Base-by-base conservation (phyloP, 2,797 vertebrate genomes). In the Dicrostonyx torquatus region DNA sequence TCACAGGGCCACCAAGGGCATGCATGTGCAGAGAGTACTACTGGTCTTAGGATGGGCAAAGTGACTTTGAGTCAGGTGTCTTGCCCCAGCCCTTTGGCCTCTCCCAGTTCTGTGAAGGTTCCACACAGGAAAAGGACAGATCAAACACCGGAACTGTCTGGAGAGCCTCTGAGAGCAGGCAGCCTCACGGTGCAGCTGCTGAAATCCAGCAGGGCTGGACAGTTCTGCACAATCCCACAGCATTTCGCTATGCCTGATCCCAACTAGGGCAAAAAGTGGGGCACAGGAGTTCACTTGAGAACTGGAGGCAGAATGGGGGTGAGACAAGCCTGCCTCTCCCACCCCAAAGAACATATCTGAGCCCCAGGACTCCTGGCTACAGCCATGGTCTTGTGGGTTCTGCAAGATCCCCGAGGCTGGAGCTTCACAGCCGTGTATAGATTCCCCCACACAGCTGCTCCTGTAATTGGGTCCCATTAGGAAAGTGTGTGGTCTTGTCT, bases 1-100 rank as follows among this genome's bases (percentile, higher is more conserved):
- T 37, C 15, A 17, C 60, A 40, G 15, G 60, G 66, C 10, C 0
- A 17, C 22, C 3, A n/a, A 80, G 55, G 31, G 24, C 24, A 14
- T 15, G 0, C 0, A 0, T 55, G 37, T 1, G 0, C 64, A 0
- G 17, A 50, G 37, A 43, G 29, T 0, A 18, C 22, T 1, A 31
- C 37, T 58, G 22, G 24, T 17, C 34, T 66, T n/a, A 37, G 43
- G n/a, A 14, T 0, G 2, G 17, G 8, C 10, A 48, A 1, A 7
- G 64, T 5, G 2, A 53, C 50, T 2, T 5, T 0, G 17, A 45
- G n/a, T 50, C 45, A 0, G 0, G 55, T 17, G 22, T 53, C 72
- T 20, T 0, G 0, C 3, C 10, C 29, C 2, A 31, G 9, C 18
- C 26, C 45, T 6, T 5, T 0, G 14, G 34, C 70, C 26, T 26